phyloP scores from a whole-genome alignment of 2,888 invertebrate species.

The Crepidodera aurea region DNA sequence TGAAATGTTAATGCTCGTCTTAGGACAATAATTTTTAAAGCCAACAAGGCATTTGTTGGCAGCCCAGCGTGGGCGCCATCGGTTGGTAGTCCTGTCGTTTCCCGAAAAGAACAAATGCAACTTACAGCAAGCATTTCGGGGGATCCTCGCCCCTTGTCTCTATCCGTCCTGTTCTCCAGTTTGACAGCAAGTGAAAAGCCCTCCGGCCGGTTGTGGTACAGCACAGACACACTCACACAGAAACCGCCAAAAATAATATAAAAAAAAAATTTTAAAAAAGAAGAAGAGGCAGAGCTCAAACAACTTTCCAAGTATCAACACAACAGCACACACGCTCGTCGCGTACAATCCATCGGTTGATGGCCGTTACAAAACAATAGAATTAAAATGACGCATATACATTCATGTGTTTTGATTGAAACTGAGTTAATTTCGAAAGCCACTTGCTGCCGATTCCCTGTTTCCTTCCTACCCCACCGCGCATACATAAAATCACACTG shows the following conservation, averaged over 20 bases:
- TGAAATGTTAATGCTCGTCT: too few relatives aligned
- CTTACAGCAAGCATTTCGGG: conserved; percentile 62
- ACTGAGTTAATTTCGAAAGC: conserved; percentile 62
- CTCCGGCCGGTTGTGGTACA: conserved; percentile 36
- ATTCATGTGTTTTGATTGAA: conserved; percentile 63
- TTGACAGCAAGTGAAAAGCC: conserved; percentile 49
- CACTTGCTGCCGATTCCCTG: conserved; percentile 58
- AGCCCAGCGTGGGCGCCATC: background rate
- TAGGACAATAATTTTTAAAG: too few relatives aligned
- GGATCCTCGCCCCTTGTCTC: conserved; percentile 62
- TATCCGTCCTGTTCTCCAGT: conserved; percentile 61
- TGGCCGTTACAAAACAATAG: conserved; percentile 33
- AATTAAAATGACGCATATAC: conserved; percentile 47
- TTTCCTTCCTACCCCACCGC: conserved; percentile 58
- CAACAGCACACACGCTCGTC: conserved; percentile 45
- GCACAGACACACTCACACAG: conserved; percentile 37
- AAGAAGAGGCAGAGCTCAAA: conserved; percentile 5
- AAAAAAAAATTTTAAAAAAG: conserved; percentile 16
- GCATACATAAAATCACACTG: conserved; percentile 60
- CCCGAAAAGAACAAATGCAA: conserved; percentile 31
- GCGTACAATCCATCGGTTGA: conserved; percentile 31
- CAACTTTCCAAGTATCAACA: conserved; percentile 31
- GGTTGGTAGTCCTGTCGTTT: background rate
- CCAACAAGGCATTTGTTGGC: too few relatives aligned
- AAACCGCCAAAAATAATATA: conserved; percentile 22